Evolutionary conservation across 2,888 invertebrate species (phyloP), one percentile per base, ranked within the genome.

Genomic region (Leptinotarsa juncta): DNA sequence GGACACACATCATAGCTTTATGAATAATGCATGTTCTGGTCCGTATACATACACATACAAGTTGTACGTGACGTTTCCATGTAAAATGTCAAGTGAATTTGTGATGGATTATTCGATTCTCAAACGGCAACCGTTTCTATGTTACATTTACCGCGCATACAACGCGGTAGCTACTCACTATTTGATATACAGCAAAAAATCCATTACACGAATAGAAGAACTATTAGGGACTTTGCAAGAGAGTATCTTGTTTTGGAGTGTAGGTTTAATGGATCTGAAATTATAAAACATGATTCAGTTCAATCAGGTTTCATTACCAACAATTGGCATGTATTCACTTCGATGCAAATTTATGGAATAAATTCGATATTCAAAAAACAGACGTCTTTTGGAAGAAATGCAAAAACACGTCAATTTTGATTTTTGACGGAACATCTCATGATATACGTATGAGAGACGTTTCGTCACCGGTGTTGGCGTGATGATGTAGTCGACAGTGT

Each of bases 91-190:
- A 83, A 83, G 82, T 81, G 83, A 84, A 84, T 84, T 83, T 81
- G 82, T 82, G 83, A 84, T 84, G 83, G 83, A 84, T 84, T 84
- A 84, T 84, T 83, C 83, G 83, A 80, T 74, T 80, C 77, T 75
- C 73, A 77, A 79, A 75, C 74, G 73, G 72, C 78, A 73, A 65
- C 74, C 53, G 72, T 67, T 69, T 66, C 65, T 55, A 50, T 69
- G 75, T 72, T 65, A 65, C 75, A 65, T 50, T 70, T 62, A 32
- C 42, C n/a, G 32, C 10, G 62, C n/a, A 32, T 23, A 62, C 42
- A 16, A 26, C 62, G 2, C 16, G 26, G 62, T 32, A n/a, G 26
- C 32, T 32, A 23, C 60, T 60, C 26, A 23, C 60, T 5, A 23
- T 20, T 10, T 57, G 57, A 18, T 57, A 20, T 23, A 20, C 12